These are phyloP conservation scores for Cariama cristata DNA, from an alignment of 2,113 vertebrate species.

Conservation along the genomic window DNA sequence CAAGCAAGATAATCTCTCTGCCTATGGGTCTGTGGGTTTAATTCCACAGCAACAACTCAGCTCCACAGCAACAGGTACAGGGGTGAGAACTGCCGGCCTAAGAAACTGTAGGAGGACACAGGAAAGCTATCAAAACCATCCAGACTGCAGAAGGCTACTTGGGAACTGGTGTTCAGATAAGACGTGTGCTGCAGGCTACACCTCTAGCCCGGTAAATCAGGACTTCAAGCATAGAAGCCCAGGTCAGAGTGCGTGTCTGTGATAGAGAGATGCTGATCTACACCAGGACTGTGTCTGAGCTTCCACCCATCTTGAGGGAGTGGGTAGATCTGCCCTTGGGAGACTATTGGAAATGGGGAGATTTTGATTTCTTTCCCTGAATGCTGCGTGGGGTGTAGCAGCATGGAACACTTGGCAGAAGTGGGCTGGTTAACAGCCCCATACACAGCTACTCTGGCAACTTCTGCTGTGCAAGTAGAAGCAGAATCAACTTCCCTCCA, in stretches of 20 bases:
- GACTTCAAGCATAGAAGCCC: not conserved
- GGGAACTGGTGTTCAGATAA: not conserved
- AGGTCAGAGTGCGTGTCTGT: not conserved
- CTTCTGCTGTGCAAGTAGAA: not conserved
- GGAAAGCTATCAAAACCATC: not conserved
- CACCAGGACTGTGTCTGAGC: not conserved
- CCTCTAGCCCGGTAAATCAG: not conserved
- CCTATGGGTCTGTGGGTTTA: not conserved
- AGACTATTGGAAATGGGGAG: not conserved
- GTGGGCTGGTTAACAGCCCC: not conserved
- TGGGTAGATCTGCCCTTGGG: not conserved
- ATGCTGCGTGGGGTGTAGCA: not conserved
- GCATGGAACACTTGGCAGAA: not conserved
- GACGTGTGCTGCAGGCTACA: not conserved
- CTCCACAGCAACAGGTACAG: not conserved
- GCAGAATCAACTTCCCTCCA: not conserved
- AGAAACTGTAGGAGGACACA: not conserved
- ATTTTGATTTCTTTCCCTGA: not conserved
- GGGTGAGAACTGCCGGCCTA: not conserved
- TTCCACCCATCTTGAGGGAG: not conserved
- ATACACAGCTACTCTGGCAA: not conserved
- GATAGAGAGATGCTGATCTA: not conserved
- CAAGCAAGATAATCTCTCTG: not conserved
- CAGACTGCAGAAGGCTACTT: not conserved
- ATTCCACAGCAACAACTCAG: not conserved